Percentiles rank a stretch among this genome's conserved stretches.
phyloP scores from a whole-genome alignment of 2,797 vertebrate genomes.

The Urophycis tenuis region DNA sequence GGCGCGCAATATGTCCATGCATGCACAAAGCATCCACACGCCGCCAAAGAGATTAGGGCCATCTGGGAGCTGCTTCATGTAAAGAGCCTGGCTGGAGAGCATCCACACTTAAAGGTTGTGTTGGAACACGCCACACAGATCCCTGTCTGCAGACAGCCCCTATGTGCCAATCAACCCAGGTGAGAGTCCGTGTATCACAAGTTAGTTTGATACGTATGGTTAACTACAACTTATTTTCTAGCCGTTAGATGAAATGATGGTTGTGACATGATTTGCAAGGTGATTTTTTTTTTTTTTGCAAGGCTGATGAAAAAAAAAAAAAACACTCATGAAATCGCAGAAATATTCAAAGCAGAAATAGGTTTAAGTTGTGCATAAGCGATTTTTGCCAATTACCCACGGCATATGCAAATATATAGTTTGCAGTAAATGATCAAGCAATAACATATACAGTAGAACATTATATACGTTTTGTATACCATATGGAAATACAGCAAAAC shows the following conservation, averaged over 20 bases:
- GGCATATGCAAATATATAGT: not conserved
- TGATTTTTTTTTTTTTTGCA: no score
- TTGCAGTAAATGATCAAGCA: not conserved
- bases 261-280: no score
- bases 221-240: no score
- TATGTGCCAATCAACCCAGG: slow-evolving; percentile 6
- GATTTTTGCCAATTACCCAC: not conserved
- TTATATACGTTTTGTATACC: not conserved
- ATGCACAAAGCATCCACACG: slow-evolving; percentile 6
- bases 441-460: not conserved
- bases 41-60: slow-evolving; percentile 12
- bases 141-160: slow-evolving; percentile 5
- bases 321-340: no score
- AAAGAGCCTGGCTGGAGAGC: not conserved
- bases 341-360: not conserved
- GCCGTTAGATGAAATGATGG: no score
- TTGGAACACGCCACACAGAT: slow-evolving; percentile 6
- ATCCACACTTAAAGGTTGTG: slow-evolving; percentile 8
- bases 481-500: not conserved
- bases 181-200: no score
- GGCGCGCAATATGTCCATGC: not conserved
- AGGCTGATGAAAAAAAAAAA: no score
- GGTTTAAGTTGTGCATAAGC: not conserved
- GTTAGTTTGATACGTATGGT: no score
- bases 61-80: slow-evolving; percentile 9